Conservation (phyloP, 2,113 vertebrate species). For the Pomatorhinus ruficollis region DNA sequence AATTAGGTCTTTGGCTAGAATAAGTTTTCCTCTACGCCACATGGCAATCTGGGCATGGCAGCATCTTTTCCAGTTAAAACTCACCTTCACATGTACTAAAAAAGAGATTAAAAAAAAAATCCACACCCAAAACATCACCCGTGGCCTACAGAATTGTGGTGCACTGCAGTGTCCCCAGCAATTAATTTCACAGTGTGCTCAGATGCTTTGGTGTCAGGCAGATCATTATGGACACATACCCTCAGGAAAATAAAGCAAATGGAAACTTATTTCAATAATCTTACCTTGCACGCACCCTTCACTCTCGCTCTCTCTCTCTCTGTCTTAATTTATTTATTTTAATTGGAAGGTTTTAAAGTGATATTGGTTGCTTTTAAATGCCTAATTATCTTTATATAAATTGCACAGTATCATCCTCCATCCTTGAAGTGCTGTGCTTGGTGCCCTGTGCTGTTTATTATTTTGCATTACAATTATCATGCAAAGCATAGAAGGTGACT, state of each 20-base stretch:
- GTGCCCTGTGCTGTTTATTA: slow-evolving; percentile 65
- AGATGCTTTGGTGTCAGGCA: slow-evolving; percentile 31
- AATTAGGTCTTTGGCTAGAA: not conserved
- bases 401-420: slow-evolving; percentile 57
- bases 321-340: not conserved
- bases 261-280: slow-evolving; percentile 61
- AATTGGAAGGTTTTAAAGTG: slow-evolving; percentile 67
- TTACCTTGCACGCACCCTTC: slow-evolving; percentile 7
- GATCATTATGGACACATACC: not conserved
- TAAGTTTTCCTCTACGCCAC: not conserved
- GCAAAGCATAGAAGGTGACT: slow-evolving; percentile 75
- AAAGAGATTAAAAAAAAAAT: not conserved
- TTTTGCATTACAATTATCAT: slow-evolving; percentile 73
- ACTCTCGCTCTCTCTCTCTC: not conserved
- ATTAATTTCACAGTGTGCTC: not conserved
- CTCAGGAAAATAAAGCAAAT: slow-evolving; percentile 27
- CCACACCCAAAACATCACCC: accelerated
- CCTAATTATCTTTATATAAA: slow-evolving; percentile 74
- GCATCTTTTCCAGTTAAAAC: not conserved
- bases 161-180: not conserved
- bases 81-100: not conserved
- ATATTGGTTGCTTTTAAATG: slow-evolving; percentile 70
- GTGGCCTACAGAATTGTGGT: not conserved
- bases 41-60: not conserved
- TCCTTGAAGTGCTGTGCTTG: slow-evolving; percentile 45